Evolutionary conservation across 2,113 vertebrate species (phyloP), one percentile per base, ranked within the genome.

Genomic region (Oplegnathus fasciatus): DNA sequence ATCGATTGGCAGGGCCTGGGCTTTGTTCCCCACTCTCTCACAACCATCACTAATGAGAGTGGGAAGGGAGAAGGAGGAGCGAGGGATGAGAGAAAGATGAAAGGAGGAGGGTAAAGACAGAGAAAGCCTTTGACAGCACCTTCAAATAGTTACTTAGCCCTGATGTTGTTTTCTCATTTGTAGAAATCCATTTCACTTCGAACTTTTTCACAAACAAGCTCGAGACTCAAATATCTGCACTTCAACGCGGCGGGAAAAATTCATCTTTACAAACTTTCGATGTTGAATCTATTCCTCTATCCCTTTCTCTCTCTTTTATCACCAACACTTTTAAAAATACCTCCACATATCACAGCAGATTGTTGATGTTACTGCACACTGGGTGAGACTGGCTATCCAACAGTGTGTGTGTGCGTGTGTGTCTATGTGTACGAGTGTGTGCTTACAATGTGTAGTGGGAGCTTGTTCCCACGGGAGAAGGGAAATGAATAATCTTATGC

Each of bases 21-120:
- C 93, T 94, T 94, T 93, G 91, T 93, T 92, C 91, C 89, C 58
- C 76, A 79, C 89, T 91, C 91, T 86, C 91, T 91, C 91, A 90
- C 91, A 93, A 79, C 85, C 87, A 75, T 84, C 68, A 32, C 87
- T 94, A 93, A 94, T 92, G 93, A 92, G 91, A 89, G 79, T 70
- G 75, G 82, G 82, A 90, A 84, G 77, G 75, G 65, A 83, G 75
- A 60, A 82, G 91, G 76, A 87, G 71, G 81, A 86, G 84, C 46
- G 61, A 88, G 60, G 77, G 79, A 89, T 83, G 83, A 87, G 81
- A 83, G 75, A 72, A 84, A 93, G 93, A 93, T 94, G 90, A 95
- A 94, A 94, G 86, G 44, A 73, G 74, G 81, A 82, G 32, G 84
- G 65, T 61, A 86, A 77, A 90, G 90, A 86, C 76, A 75, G 76